phyloP scores from a whole-genome alignment of 2,113 vertebrate species.

The Casuarius casuarius region DNA sequence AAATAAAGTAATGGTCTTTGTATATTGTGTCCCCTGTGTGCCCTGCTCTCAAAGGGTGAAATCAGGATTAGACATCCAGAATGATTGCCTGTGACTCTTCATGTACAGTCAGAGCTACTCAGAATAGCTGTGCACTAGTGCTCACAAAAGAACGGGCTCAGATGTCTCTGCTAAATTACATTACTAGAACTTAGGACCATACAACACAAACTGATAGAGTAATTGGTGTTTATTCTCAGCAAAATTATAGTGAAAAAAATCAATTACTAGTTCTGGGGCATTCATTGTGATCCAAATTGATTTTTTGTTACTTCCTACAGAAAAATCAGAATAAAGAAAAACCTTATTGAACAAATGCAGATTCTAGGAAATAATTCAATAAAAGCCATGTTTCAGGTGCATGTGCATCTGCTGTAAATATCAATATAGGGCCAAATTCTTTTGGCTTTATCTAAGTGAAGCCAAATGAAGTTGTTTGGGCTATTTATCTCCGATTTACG shows the following conservation, averaged over 20 bases:
- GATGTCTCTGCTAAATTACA: not conserved
- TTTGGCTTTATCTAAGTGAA: not conserved
- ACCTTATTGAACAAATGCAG: not conserved
- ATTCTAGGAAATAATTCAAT: not conserved
- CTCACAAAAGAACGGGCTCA: not conserved
- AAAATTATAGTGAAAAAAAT: not conserved
- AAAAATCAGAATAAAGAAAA: not conserved
- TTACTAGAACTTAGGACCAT: not conserved
- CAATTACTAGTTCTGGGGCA: not conserved
- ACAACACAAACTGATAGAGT: not conserved
- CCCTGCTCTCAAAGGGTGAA: not conserved
- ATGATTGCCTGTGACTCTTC: not conserved
- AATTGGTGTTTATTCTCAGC: not conserved
- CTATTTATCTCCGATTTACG: not conserved
- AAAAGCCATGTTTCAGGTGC: not conserved
- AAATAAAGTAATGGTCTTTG: not conserved
- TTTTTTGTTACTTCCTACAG: not conserved
- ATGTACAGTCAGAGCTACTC: not conserved
- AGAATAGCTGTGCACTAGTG: not conserved
- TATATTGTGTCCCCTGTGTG: not conserved
- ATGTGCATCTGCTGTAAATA: not conserved
- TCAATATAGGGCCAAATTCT: not conserved
- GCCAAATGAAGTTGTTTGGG: not conserved
- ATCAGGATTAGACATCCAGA: not conserved
- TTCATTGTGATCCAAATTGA: not conserved